phyloP scores from a whole-genome alignment of 2,888 invertebrate species.

The Oscheius myriophilus region DNA sequence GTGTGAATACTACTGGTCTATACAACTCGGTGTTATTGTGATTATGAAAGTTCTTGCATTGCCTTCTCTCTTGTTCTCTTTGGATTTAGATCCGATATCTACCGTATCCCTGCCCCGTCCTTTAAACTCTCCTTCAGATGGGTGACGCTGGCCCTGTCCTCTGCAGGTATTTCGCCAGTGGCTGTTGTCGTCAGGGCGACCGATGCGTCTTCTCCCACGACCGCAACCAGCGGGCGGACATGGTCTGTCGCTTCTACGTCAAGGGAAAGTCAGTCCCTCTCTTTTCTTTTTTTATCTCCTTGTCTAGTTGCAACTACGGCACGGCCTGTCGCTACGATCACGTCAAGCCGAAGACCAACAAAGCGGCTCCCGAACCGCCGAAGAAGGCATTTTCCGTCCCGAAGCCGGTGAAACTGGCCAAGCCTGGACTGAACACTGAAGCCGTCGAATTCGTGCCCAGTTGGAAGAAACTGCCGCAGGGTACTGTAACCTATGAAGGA shows the following conservation, averaged over 20 bases:
- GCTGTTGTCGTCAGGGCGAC: constrained; percentile 26
- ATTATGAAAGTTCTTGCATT: no score
- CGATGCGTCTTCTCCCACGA: constrained; percentile 50
- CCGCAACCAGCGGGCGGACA: constrained; percentile 37
- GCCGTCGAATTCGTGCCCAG: constrained; percentile 51
- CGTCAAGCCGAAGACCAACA: constrained; percentile 27
- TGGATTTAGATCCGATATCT: no score
- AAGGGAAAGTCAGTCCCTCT: constrained; percentile 47
- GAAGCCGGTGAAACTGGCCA: constrained; percentile 19
- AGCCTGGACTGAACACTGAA: constrained; percentile 36
- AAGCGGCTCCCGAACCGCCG: constrained; percentile 12
- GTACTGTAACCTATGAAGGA: background rate
- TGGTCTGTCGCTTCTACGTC: constrained; percentile 56
- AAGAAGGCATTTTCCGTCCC: constrained; percentile 9
- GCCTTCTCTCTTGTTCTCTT: no score
- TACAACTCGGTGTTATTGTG: no score
- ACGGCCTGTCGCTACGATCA: constrained; percentile 54
- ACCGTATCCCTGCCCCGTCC: no score
- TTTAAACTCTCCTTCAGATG: no score
- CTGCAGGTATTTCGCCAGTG: constrained; percentile 30
- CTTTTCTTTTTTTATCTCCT: background rate
- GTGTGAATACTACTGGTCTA: no score
- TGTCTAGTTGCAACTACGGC: constrained; percentile 51
- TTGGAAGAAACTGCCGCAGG: constrained; percentile 39
- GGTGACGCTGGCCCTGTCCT: background rate